Evolutionary conservation across 2,113 vertebrate genomes (phyloP).

Genomic region (Trogon melanurus): DNA sequence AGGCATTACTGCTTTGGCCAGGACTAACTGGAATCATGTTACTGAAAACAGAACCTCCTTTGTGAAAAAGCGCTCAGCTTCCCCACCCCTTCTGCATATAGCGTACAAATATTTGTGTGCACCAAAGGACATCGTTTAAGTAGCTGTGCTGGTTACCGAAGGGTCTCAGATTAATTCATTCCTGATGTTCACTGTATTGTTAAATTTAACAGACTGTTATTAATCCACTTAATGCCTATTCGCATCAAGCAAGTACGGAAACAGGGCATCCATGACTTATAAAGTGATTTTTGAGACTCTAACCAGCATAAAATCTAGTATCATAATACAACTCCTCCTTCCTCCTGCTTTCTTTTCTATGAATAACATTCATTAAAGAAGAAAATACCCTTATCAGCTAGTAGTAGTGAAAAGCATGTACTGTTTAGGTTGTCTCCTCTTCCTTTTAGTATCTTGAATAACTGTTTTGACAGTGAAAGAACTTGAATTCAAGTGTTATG

Average conservation of each 20-base stretch:
- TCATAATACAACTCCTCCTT: not conserved
- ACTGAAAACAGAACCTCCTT: slow-evolving; percentile 65
- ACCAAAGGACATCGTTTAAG: not conserved
- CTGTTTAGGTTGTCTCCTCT: not conserved
- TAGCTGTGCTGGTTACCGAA: slow-evolving; percentile 28
- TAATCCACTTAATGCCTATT: slow-evolving; percentile 10
- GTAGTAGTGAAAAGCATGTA: not conserved
- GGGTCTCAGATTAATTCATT: slow-evolving; percentile 50
- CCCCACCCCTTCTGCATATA: slow-evolving; percentile 45
- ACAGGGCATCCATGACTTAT: not conserved
- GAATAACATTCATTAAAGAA: not conserved
- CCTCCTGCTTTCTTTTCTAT: not conserved
- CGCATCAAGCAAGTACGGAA: not conserved
- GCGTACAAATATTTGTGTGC: not conserved
- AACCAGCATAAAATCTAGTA: not conserved
- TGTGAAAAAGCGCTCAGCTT: not conserved
- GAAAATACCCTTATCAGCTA: not conserved
- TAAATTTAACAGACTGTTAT: slow-evolving; percentile 50
- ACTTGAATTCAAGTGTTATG: not conserved
- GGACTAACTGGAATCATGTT: slow-evolving; percentile 46
- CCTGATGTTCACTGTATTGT: slow-evolving; percentile 51
- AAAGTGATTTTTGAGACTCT: not conserved
- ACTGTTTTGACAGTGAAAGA: not conserved
- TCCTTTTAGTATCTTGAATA: not conserved
- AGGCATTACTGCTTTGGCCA: slow-evolving; percentile 39